A percentile compares a stretch with the other conserved stretches of the same genome.
phyloP scores from a whole-genome alignment of 2,888 invertebrate genomes.

The Drosophila robusta region DNA sequence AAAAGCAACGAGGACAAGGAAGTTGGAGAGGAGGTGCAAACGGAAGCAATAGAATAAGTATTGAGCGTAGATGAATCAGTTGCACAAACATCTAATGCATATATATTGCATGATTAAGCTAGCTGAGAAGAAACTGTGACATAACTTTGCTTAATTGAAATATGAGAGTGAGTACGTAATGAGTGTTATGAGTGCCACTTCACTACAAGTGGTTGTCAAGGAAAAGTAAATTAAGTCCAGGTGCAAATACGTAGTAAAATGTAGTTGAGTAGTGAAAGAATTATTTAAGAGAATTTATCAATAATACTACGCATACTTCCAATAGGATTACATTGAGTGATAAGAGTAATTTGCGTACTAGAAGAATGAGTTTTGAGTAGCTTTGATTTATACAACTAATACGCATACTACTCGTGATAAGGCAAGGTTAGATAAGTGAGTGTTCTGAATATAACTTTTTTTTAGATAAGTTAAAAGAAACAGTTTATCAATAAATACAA shows the following conservation, averaged over 20 bases:
- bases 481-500: too few relatives aligned
- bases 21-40: background rate
- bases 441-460: too few relatives aligned
- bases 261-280: background rate
- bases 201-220: too few relatives aligned
- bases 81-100: background rate
- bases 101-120: background rate
- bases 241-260: too few relatives aligned
- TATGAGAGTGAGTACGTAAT: background rate
- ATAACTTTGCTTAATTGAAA: background rate
- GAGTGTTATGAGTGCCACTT: background rate
- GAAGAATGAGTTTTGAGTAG: too few relatives aligned
- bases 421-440: too few relatives aligned
- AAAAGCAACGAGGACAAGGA: background rate
- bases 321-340: too few relatives aligned
- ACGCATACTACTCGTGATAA: too few relatives aligned
- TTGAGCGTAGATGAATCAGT: background rate
- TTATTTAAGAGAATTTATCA: background rate
- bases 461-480: too few relatives aligned
- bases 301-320: background rate
- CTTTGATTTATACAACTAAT: too few relatives aligned
- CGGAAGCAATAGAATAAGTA: background rate
- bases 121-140: background rate
- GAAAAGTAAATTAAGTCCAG: too few relatives aligned
- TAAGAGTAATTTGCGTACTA: too few relatives aligned